Evolutionary conservation across 2,797 vertebrate genomes (phyloP).

Genomic region (Vultur gryphus): DNA sequence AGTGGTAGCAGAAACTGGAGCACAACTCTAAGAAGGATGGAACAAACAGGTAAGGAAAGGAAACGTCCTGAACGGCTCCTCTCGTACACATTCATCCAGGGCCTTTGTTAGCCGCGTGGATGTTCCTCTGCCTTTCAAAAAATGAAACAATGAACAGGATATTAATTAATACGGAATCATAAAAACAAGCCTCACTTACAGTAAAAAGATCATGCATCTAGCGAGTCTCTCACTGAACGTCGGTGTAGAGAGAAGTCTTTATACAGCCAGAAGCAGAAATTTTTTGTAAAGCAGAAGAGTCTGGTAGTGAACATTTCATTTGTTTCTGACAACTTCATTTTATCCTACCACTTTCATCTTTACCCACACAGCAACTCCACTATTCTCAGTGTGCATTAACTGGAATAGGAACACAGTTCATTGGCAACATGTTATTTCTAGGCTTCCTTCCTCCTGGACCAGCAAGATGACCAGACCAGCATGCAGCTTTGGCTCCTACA

Average conservation of each 20-base stretch:
- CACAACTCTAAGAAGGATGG: not conserved
- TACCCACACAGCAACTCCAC: not conserved
- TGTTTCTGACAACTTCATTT: not conserved
- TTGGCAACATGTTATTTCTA: not conserved
- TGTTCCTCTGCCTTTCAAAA: not conserved
- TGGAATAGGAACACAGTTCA: not conserved
- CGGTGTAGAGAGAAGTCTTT: not conserved
- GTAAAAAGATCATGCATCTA: not conserved
- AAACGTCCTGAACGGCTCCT: not conserved
- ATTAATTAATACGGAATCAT: not conserved
- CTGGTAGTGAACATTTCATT: not conserved
- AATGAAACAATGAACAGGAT: not conserved
- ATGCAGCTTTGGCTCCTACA: not conserved
- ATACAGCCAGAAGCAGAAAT: not conserved
- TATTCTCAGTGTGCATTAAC: not conserved
- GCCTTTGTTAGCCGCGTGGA: not conserved
- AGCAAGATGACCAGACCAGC: not conserved
- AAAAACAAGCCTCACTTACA: not conserved
- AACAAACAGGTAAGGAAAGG: not conserved
- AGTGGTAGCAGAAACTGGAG: not conserved
- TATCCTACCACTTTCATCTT: not conserved
- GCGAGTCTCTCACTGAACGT: not conserved
- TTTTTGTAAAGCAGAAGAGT: not conserved
- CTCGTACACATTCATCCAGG: not conserved
- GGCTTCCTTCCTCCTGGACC: not conserved